Evolutionary conservation across 2,113 vertebrate genomes (phyloP).

Genomic region (Diadophis punctatus): DNA sequence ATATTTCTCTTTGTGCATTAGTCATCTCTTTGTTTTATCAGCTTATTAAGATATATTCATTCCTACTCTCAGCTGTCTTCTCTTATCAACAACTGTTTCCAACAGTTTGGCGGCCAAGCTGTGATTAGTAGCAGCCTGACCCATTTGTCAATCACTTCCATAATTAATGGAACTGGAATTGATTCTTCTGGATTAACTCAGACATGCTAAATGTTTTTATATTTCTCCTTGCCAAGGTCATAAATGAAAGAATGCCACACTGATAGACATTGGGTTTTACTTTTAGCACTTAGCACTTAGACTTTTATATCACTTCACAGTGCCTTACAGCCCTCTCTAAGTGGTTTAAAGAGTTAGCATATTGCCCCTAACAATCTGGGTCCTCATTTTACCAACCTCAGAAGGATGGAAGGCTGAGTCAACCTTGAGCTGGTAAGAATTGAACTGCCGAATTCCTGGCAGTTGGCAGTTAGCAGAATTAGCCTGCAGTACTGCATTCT

Average conservation of each 20-base stretch:
- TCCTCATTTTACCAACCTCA: not conserved
- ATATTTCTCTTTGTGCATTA: not conserved
- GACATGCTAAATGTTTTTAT: not conserved
- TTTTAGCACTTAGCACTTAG: not conserved
- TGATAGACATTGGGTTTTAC: not conserved
- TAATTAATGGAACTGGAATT: not conserved
- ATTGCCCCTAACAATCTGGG: not conserved
- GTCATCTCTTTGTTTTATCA: not conserved
- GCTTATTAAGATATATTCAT: not conserved
- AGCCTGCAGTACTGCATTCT: not conserved
- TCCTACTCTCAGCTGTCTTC: not conserved
- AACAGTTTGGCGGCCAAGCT: not conserved
- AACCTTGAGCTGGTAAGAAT: not conserved
- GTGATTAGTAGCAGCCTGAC: not conserved
- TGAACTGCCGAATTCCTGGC: not conserved
- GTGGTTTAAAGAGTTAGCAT: not conserved
- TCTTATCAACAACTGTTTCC: not conserved
- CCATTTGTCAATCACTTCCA: not conserved
- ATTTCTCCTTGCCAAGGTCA: not conserved
- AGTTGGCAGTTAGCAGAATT: not conserved
- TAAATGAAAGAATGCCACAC: not conserved
- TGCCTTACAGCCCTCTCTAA: not conserved
- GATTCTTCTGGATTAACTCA: not conserved
- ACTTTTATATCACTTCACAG: not conserved
- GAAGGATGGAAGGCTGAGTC: not conserved